Evolutionary conservation across 2,888 invertebrate species (phyloP), one percentile per base, ranked within the genome.

Genomic region (Cerastis rubricosa): DNA sequence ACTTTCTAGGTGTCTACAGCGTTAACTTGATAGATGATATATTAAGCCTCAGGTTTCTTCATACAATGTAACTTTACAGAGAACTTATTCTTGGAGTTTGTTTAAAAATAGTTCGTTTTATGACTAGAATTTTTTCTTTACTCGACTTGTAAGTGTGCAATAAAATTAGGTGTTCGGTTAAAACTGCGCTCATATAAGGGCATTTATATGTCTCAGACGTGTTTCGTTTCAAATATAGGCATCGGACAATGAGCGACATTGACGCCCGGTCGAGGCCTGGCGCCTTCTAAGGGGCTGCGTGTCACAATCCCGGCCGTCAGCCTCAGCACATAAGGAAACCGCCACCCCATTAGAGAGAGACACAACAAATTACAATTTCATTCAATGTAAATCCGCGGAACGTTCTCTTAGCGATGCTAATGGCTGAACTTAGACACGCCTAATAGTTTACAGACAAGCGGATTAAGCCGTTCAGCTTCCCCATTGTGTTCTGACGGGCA

Each of bases 341-440:
- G 87, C 90, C 89, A 85, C 88, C 87, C 89, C 90, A 92, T 88
- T 88, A 88, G 84, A 87, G 87, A 90, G 87, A 90, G 90, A 92
- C 90, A 90, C 89, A 94, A 93, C 95, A 95, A 95, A 95, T 95
- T 94, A 95, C 94, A 94, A 94, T 94, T 95, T 95, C 95, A 96
- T 96, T 96, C 94, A 95, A 96, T 95, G 95, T 94, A 94, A 96
- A 96, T 95, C 91, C 86, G 87, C 87, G 87, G 87, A 92, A 92
- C 90, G 86, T 89, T 91, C 90, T 91, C 89, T 90, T 87, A 89
- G 88, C 89, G 88, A 93, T 92, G 92, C 91, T 94, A 94, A 94
- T 94, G 92, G 92, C 89, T 92, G 91, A 93, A 93, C 94, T 94
- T 92, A 93, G 94, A 93, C 93, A 93, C 93, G 92, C 91, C 92